A percentile compares a stretch with the other conserved stretches of the same genome.
Evolutionary conservation across 2,888 invertebrate species (phyloP).

Genomic region (Habroteleia sp.): DNA sequence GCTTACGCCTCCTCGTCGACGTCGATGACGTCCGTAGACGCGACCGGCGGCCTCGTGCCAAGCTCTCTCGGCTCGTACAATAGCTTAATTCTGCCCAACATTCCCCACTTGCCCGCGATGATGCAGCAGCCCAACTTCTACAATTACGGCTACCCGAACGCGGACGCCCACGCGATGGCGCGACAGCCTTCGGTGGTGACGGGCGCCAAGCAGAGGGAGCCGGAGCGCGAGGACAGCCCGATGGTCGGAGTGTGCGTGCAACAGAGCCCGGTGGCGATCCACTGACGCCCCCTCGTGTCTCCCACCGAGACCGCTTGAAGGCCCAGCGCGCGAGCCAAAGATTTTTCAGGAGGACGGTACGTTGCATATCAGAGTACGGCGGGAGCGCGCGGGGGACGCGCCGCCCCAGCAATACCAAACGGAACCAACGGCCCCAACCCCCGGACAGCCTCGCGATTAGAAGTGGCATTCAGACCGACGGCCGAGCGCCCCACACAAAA

Average conservation of each 20-base stretch:
- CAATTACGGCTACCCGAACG: slow-evolving; percentile 77
- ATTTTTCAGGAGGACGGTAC: slow-evolving; percentile 31
- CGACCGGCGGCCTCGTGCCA: slow-evolving; percentile 80
- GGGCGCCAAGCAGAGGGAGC: slow-evolving; percentile 77
- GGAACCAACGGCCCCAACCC: slow-evolving; percentile 14
- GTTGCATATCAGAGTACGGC: slow-evolving; percentile 54
- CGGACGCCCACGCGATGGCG: slow-evolving; percentile 75
- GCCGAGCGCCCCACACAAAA: slow-evolving; percentile 22
- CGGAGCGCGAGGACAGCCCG: slow-evolving; percentile 87
- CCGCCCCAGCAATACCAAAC: slow-evolving; percentile 44
- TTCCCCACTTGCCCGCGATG: slow-evolving; percentile 79
- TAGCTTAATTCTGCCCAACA: slow-evolving; percentile 81
- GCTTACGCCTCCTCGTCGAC: slow-evolving; percentile 72
- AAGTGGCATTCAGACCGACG: slow-evolving; percentile 18
- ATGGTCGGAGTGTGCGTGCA: slow-evolving; percentile 95
- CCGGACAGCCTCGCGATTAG: slow-evolving; percentile 8
- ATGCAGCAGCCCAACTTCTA: slow-evolving; percentile 79
- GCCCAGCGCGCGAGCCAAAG: slow-evolving; percentile 42
- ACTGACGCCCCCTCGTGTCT: slow-evolving; percentile 81
- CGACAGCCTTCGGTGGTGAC: slow-evolving; percentile 75
- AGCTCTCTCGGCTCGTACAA: slow-evolving; percentile 81
- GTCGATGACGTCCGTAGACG: slow-evolving; percentile 77
- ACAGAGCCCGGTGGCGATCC: slow-evolving; percentile 96
- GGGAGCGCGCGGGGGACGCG: slow-evolving; percentile 16
- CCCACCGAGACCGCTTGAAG: neutral